Evolutionary conservation across 2,113 vertebrate species (phyloP).

Genomic region (Xiphophorus couchianus): DNA sequence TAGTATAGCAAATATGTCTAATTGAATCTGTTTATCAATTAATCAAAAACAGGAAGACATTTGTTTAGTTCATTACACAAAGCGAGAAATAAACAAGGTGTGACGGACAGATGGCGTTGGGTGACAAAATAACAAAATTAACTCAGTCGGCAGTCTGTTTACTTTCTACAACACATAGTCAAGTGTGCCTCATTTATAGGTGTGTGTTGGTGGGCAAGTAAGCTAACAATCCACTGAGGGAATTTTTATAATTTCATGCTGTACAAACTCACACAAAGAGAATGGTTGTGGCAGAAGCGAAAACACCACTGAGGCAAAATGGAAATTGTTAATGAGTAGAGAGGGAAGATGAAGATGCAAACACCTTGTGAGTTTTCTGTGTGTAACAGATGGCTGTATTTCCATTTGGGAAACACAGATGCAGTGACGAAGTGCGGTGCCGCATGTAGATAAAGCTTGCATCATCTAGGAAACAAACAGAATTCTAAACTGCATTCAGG

Average conservation of each 20-base stretch:
- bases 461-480: conserved; percentile 11
- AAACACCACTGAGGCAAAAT: conserved; percentile 44
- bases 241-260: conserved; percentile 37
- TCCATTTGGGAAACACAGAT: conserved; percentile 52
- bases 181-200: background rate
- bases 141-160: conserved; percentile 35
- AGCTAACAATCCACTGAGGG: conserved; percentile 8
- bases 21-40: conserved; percentile 43
- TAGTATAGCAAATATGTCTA: conserved; percentile 1
- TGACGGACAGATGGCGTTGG: conserved; percentile 53
- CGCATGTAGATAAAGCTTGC: conserved; percentile 41
- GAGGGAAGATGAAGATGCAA: conserved; percentile 56
- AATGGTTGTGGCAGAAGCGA: conserved; percentile 14
- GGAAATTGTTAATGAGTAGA: conserved; percentile 65
- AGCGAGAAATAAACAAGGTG: conserved; percentile 49
- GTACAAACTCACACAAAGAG: conserved; percentile 23
- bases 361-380: conserved; percentile 55
- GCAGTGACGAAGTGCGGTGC: conserved; percentile 31
- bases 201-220: conserved; percentile 1
- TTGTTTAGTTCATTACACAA: conserved; percentile 22
- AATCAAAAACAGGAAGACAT: conserved; percentile 27
- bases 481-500: conserved; percentile 18
- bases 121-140: conserved; percentile 48
- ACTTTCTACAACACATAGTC: conserved; percentile 1
- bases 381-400: conserved; percentile 63